Evolutionary conservation across 1,140 invertebrate species (phyloP).

Genomic region (Chionoecetes opilio): DNA sequence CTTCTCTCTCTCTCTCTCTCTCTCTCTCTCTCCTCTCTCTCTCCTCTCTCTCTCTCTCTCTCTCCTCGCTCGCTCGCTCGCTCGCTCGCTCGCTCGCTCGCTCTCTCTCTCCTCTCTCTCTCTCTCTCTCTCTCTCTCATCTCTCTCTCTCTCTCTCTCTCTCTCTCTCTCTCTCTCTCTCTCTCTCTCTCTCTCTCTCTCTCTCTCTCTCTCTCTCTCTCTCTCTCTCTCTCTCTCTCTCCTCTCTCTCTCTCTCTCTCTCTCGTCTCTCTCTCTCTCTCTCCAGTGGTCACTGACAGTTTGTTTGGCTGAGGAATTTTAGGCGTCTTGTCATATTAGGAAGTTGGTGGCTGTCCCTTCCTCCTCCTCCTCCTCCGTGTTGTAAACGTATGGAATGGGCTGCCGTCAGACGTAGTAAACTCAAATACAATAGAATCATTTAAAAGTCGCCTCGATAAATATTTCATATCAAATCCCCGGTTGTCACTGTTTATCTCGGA

Average conservation of each 20-base stretch:
- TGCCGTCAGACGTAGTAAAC: no score
- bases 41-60: neutral
- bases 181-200: constrained; percentile 22
- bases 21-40: neutral
- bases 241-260: neutral
- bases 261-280: neutral
- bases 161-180: constrained; percentile 27
- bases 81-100: no score
- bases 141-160: constrained; percentile 25
- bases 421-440: no score
- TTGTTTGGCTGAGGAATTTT: neutral
- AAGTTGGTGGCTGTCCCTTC: neutral
- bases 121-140: neutral
- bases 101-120: constrained; percentile 16
- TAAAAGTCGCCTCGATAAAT: no score
- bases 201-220: neutral
- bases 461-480: no score
- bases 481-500: no score
- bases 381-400: no score
- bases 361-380: neutral
- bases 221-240: constrained; percentile 27
- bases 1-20: constrained; percentile 24
- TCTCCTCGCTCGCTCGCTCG: no score
- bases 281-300: neutral
- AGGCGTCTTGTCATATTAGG: neutral